phyloP scores from a whole-genome alignment of 2,113 vertebrate genomes.

The Stigmatopora nigra region DNA sequence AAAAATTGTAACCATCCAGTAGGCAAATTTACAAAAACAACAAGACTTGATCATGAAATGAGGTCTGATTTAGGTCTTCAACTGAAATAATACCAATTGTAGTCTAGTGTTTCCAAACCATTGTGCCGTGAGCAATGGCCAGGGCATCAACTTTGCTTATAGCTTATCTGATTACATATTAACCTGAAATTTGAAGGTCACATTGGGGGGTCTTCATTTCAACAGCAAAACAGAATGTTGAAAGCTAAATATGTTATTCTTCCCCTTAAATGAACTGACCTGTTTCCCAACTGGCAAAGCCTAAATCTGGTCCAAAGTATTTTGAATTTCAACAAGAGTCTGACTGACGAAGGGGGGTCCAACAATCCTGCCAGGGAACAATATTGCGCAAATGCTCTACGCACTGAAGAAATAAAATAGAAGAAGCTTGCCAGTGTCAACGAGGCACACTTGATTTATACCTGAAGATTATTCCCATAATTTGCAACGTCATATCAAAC shows the following conservation, averaged over 20 bases:
- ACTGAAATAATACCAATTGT: neutral
- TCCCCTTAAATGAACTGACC: slow-evolving; percentile 13
- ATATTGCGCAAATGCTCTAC: slow-evolving; percentile 31
- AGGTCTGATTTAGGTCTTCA: neutral
- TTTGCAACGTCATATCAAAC: neutral
- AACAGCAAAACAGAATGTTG: neutral
- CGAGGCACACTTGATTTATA: slow-evolving; percentile 5
- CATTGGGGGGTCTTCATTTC: slow-evolving; percentile 25
- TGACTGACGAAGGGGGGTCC: slow-evolving; percentile 19
- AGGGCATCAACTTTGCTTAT: slow-evolving; percentile 9
- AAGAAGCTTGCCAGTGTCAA: slow-evolving; percentile 9
- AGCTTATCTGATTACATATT: slow-evolving; percentile 65
- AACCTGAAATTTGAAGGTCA: slow-evolving; percentile 64
- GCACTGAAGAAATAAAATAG: slow-evolving; percentile 7
- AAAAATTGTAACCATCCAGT: neutral
- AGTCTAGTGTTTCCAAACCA: neutral
- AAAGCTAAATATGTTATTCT: slow-evolving; percentile 15
- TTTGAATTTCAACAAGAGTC: slow-evolving; percentile 13
- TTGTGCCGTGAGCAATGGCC: neutral
- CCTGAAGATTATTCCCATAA: neutral
- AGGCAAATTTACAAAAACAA: neutral
- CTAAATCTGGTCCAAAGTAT: slow-evolving; percentile 31
- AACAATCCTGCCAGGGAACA: slow-evolving; percentile 21
- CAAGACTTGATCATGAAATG: neutral
- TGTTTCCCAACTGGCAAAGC: slow-evolving; percentile 35